Percentiles rank a stretch among this genome's conserved stretches.
phyloP scores from a whole-genome alignment of 2,113 vertebrate species.

The Pelodiscus sinensis region DNA sequence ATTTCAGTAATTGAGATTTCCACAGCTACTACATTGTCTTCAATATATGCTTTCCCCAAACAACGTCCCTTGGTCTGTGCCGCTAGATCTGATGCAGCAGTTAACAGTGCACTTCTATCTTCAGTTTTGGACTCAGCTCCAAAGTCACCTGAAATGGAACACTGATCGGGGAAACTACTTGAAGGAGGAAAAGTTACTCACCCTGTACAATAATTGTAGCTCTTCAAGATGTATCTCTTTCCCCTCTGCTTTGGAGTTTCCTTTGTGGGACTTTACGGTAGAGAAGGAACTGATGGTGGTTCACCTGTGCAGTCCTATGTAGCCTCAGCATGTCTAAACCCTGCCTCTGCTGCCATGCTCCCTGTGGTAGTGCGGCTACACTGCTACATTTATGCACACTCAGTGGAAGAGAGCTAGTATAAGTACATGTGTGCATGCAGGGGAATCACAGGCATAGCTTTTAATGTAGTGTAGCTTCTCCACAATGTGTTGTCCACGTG shows the following conservation, averaged over 20 bases:
- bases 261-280: not conserved
- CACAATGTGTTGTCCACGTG: not conserved
- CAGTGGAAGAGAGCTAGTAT: not conserved
- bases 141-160: not conserved
- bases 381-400: not conserved
- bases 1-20: not conserved
- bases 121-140: not conserved
- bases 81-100: not conserved
- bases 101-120: not conserved
- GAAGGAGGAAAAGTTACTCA: not conserved
- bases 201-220: not conserved
- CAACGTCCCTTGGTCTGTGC: not conserved
- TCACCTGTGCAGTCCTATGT: not conserved
- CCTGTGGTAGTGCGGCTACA: not conserved
- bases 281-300: not conserved
- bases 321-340: not conserved
- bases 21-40: not conserved
- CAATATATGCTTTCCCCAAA: not conserved
- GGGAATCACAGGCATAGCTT: not conserved
- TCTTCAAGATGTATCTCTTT: not conserved
- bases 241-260: not conserved
- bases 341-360: not conserved
- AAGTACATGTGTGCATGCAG: not conserved
- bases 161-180: not conserved
- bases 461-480: not conserved